phyloP scores from a whole-genome alignment of 1,140 invertebrate genomes.

The Drosophila punjabiensis region DNA sequence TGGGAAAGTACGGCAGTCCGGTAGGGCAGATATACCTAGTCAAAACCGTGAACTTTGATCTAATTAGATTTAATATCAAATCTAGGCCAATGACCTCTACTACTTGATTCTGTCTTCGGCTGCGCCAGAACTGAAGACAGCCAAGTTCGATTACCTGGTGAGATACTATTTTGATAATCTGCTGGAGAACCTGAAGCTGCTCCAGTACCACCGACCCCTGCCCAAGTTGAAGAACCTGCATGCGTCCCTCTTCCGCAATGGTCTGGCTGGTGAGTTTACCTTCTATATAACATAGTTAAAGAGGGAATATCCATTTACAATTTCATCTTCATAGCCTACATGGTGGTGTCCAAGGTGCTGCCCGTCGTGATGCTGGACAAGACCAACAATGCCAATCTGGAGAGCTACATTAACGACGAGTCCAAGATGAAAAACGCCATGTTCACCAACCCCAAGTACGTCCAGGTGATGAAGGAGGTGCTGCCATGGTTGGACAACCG shows the following conservation, averaged over 20 bases:
- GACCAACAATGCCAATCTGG: slow-evolving; percentile 51
- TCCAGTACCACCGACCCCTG: slow-evolving; percentile 79
- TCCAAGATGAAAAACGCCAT: slow-evolving; percentile 73
- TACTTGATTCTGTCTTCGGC: slow-evolving; percentile 81
- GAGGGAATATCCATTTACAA: not conserved
- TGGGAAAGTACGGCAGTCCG: slow-evolving; percentile 79
- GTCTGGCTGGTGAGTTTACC: slow-evolving; percentile 62
- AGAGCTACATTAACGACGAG: slow-evolving; percentile 63
- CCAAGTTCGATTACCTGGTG: slow-evolving; percentile 76
- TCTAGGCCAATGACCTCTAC: slow-evolving; percentile 73
- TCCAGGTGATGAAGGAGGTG: slow-evolving; percentile 71
- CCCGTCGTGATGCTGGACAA: slow-evolving; percentile 79
- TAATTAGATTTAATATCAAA: too few species aligned
- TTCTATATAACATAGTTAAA: not conserved
- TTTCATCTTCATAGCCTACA: slow-evolving; percentile 51
- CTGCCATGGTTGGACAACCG: slow-evolving; percentile 83
- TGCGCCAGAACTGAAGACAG: slow-evolving; percentile 61
- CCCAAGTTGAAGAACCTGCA: slow-evolving; percentile 76
- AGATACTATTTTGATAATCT: slow-evolving; percentile 77
- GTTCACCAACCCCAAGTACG: slow-evolving; percentile 79
- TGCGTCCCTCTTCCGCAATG: slow-evolving; percentile 66
- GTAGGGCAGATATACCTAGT: not conserved
- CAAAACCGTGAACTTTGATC: not conserved
- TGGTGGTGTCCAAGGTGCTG: slow-evolving; percentile 78
- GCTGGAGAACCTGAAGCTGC: slow-evolving; percentile 70